These are phyloP conservation scores for Trichosurus vulpecula DNA, from an alignment of 2,797 vertebrate species.

Conservation along the genomic window DNA sequence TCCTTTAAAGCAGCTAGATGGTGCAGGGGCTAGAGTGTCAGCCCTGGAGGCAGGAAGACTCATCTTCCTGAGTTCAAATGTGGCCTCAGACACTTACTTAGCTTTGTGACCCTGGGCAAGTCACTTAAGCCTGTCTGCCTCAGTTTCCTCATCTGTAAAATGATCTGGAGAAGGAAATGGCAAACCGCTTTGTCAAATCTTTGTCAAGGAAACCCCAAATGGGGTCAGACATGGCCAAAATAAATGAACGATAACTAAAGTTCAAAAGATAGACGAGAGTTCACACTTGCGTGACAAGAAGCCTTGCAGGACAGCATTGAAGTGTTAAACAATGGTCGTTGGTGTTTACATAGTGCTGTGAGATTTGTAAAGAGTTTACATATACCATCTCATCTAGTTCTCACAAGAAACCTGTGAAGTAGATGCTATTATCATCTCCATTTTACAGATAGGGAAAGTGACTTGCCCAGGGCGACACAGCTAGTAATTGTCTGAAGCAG, in stretches of 20 bases:
- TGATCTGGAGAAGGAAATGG: background rate
- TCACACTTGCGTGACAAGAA: background rate
- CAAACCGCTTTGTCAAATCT: too few relatives aligned
- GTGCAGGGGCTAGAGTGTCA: background rate
- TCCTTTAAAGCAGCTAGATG: background rate
- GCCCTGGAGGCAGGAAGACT: background rate
- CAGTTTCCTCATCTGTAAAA: background rate
- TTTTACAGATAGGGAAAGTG: background rate
- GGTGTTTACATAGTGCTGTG: background rate
- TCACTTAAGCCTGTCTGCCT: background rate
- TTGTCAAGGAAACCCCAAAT: too few relatives aligned
- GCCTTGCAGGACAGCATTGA: background rate
- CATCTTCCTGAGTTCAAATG: background rate
- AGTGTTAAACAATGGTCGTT: background rate
- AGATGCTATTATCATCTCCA: background rate
- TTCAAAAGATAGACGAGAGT: background rate
- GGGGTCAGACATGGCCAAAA: background rate
- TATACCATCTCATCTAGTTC: background rate
- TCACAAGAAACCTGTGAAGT: background rate
- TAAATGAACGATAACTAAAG: background rate
- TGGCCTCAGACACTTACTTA: background rate
- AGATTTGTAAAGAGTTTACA: background rate
- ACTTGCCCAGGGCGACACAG: background rate
- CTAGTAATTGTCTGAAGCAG: background rate
- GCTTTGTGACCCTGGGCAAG: background rate